Conservation (phyloP, 2,888 invertebrate genomes). For the Caenorhabditis sulstoni region DNA sequence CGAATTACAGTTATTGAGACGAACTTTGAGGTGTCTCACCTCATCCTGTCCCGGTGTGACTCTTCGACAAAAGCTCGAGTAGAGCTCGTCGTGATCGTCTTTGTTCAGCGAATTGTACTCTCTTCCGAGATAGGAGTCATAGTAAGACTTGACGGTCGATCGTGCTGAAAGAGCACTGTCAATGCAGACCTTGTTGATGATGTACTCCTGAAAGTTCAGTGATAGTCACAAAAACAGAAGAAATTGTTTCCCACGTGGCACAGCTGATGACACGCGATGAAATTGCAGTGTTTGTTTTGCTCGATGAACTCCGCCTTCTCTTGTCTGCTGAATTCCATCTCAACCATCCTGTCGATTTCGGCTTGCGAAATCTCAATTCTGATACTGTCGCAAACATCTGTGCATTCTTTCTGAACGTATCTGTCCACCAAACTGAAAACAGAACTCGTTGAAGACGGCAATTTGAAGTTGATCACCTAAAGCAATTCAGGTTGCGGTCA, state of each 20-base stretch:
- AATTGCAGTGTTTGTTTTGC: conserved; percentile 63
- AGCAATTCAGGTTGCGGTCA: conserved; percentile 58
- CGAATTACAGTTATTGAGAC: not conserved
- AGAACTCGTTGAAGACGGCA: not conserved
- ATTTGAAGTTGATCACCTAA: conserved; percentile 26
- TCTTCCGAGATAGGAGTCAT: conserved; percentile 56
- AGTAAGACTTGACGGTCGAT: conserved; percentile 54
- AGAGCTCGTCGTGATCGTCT: conserved; percentile 58
- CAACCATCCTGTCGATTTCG: conserved; percentile 37
- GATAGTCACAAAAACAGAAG: not conserved
- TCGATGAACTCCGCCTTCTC: conserved; percentile 54
- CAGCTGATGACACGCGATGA: conserved; percentile 66
- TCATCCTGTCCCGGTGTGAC: conserved; percentile 63
- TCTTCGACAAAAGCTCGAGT: conserved; percentile 65
- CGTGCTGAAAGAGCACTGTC: conserved; percentile 49
- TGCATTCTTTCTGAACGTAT: conserved; percentile 62
- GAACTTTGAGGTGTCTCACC: conserved; percentile 18
- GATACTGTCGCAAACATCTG: conserved; percentile 61
- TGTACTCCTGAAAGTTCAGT: conserved; percentile 52
- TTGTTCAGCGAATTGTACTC: conserved; percentile 57
- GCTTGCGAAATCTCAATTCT: conserved; percentile 34
- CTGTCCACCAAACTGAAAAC: conserved; percentile 53
- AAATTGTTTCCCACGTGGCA: conserved; percentile 60
- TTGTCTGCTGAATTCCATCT: conserved; percentile 35
- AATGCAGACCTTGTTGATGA: conserved; percentile 58